Evolutionary conservation across 2,888 invertebrate genomes (phyloP), one percentile per base, ranked within the genome.

Genomic region (Mesorhabditis sp.): DNA sequence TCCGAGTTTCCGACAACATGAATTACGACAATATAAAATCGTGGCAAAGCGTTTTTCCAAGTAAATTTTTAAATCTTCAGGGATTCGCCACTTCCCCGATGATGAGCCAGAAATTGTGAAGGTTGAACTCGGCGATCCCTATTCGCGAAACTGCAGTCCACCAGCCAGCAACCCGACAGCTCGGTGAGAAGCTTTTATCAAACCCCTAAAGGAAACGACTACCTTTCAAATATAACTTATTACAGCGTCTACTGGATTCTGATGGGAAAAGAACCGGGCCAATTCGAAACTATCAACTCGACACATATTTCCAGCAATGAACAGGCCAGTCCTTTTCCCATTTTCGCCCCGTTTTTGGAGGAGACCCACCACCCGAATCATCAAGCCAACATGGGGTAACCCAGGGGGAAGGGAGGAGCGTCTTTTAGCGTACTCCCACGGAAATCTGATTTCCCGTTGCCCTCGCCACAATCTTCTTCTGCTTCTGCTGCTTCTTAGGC

Each of bases 291-390:
- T 6, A 83, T 86, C 70, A 85, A 85, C 72, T 75, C 75, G 66
- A 78, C 81, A 13, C 85, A 86, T 71, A 83, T 86, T 67, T 83
- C 84, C 41, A 81, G 81, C 70, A 84, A 85, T 68, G 84, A 85
- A 66, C 77, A 80, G 77, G 84, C 80, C 28, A 68, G 80, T 72
- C 5, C n/a, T 61, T 66, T 64, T 7, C 45, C 28, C 28, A 28
- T 28, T 28, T 28, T 28, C 28, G 28, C 28, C 28, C 28, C 28
- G 28, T 28, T 28, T 28, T 28, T 28, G 28, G 28, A 28, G 28
- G 28, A 28, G 28, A 28, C 28, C 28, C 28, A 28, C 28, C 28
- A 28, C 28, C 28, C 28, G 28, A 28, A 28, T 28, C 28, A 28
- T 28, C 28, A 28, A 28, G 28, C 28, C 28, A 28, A 28, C 28